phyloP scores from a whole-genome alignment of 2,113 vertebrate genomes.

The Macquaria ambigua region DNA sequence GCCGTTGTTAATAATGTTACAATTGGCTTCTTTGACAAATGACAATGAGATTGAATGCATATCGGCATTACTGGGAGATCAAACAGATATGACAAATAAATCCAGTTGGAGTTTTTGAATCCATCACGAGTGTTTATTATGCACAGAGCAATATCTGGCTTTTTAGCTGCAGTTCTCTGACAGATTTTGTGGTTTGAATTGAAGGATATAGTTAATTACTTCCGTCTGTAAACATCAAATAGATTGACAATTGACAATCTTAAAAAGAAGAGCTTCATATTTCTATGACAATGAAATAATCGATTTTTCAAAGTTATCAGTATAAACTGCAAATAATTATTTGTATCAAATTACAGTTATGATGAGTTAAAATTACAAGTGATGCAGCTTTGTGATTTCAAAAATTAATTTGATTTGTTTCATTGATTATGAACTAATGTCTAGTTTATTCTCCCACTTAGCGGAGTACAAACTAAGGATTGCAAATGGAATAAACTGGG shows the following conservation, averaged over 20 bases:
- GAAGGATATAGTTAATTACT: slow-evolving; percentile 50
- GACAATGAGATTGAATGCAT: slow-evolving; percentile 79
- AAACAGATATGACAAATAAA: slow-evolving; percentile 80
- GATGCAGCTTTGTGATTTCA: not conserved
- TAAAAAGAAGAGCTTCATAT: slow-evolving; percentile 19
- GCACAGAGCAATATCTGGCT: slow-evolving; percentile 37
- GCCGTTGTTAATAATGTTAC: slow-evolving; percentile 79
- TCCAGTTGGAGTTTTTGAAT: slow-evolving; percentile 69
- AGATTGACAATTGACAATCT: slow-evolving; percentile 56
- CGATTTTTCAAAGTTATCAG: slow-evolving; percentile 6
- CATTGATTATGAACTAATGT: not conserved
- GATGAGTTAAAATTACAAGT: slow-evolving; percentile 1
- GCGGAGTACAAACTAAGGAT: not conserved
- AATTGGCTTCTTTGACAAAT: slow-evolving; percentile 80
- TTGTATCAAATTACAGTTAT: not conserved
- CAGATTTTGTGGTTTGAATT: slow-evolving; percentile 52
- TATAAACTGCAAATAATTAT: slow-evolving; percentile 10
- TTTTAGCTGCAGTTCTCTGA: slow-evolving; percentile 56
- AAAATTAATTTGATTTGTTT: slow-evolving; percentile 6
- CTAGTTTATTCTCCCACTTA: not conserved
- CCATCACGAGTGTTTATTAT: slow-evolving; percentile 59
- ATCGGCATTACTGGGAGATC: slow-evolving; percentile 76
- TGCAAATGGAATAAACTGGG: not conserved
- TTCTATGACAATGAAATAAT: slow-evolving; percentile 17
- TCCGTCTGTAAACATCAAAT: slow-evolving; percentile 41